Base-by-base conservation (phyloP, 2,888 invertebrate genomes). In the Aphidoletes aphidimyza region DNA sequence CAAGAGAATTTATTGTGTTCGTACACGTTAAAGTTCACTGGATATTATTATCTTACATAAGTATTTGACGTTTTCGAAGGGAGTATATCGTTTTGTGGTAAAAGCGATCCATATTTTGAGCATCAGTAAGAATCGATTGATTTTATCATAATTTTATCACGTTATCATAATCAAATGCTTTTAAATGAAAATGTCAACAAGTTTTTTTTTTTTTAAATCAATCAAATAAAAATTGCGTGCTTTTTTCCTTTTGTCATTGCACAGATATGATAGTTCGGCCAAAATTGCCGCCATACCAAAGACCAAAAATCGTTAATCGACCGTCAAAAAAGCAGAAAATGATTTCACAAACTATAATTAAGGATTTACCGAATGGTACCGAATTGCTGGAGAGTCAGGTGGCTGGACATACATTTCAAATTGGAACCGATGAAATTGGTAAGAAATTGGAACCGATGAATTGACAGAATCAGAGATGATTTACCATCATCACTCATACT, bases 321-420 rank as follows among this genome's bases (percentile, higher is more conserved):
- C 26, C 14, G 37, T 39, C 42, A 22, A 84, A 39, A 9, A 47
- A 42, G 11, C 30, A 42, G 26, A 69, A 17, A 69, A 84, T 84
- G 84, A 49, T 69, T 42, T 45, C 39, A 22, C 36, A 84, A 26
- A 83, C 54, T 9, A 83, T 81, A 83, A 11, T 37, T n/a, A 37
- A 36, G 54, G 85, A 87, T 83, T 86, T 89, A n/a, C 90, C 90
- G 9, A 85, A 86, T 83, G 90, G 89, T 30, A 88, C 89, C 83
- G 86, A 87, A 5, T 87, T 88, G 69, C 86, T 93, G 85, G 91
- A 91, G 84, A 92, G 92, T 86, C 94, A 94, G 89, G 93, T 94
- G 14, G 93, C 93, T 83, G 94, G 94, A 0, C 94, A 94, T 88
- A 90, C 90, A 85, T 91, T 92, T 86, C 90, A 92, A 86, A 88